phyloP scores from a whole-genome alignment of 2,797 vertebrate species.

The Apogon talboti region DNA sequence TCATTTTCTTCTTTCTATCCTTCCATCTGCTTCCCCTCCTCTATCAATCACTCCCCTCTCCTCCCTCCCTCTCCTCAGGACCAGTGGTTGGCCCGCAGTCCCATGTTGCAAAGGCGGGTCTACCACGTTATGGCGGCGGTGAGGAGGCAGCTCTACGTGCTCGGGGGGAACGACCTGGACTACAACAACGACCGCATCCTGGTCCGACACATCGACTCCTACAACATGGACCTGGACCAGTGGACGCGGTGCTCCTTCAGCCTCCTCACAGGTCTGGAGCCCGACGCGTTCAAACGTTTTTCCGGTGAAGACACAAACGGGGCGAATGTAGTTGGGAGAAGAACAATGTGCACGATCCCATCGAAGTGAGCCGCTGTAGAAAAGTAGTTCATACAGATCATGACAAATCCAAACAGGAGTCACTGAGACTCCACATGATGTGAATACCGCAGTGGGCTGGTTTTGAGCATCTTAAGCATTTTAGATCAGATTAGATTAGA shows the following conservation, averaged over 20 bases:
- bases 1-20: constrained; percentile 47
- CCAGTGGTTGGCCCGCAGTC: constrained; percentile 92
- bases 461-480: no score
- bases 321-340: no score
- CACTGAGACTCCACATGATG: no score
- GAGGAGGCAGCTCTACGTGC: constrained; percentile 92
- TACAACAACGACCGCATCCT: constrained; percentile 97
- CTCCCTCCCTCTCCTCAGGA: constrained; percentile 80
- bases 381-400: no score
- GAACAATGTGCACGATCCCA: no score
- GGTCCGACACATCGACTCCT: constrained; percentile 95
- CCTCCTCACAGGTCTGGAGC: constrained; percentile 89
- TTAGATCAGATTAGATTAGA: no score
- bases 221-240: constrained; percentile 93
- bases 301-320: background rate
- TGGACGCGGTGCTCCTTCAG: constrained; percentile 96
- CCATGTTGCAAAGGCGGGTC: constrained; percentile 95
- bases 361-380: no score
- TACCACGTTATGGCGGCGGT: constrained; percentile 97
- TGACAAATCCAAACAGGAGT: no score
- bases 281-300: background rate
- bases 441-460: no score
- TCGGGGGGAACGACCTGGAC: constrained; percentile 96
- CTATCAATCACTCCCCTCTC: background rate
- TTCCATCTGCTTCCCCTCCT: constrained; percentile 33